Evolutionary conservation across 2,888 invertebrate genomes (phyloP).

Genomic region (Taenaris catops): DNA sequence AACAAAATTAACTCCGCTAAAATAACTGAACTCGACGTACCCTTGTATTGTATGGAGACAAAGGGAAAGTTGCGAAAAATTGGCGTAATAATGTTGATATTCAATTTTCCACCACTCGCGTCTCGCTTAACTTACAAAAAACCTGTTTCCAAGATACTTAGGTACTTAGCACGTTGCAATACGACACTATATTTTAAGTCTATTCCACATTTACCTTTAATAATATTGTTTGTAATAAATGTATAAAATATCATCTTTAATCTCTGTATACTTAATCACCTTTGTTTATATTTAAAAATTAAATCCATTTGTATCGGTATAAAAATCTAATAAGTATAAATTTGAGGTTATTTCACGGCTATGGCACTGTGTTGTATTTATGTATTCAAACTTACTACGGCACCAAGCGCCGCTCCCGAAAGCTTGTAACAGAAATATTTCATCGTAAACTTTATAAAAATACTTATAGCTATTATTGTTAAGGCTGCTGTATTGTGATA

Average conservation of each 20-base stretch:
- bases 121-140: slow-evolving; percentile 30
- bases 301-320: slow-evolving; percentile 80
- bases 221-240: slow-evolving; percentile 79
- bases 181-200: slow-evolving; percentile 66
- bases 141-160: slow-evolving; percentile 35
- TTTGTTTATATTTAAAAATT: slow-evolving; percentile 79
- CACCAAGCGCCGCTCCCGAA: slow-evolving; percentile 37
- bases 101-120: slow-evolving; percentile 38
- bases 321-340: slow-evolving; percentile 78
- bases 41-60: slow-evolving; percentile 19
- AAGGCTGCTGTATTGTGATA: slow-evolving; percentile 62
- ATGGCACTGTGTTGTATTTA: slow-evolving; percentile 68
- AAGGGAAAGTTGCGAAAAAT: slow-evolving; percentile 28
- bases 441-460: slow-evolving; percentile 69
- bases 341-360: slow-evolving; percentile 74
- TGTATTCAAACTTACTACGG: slow-evolving; percentile 71
- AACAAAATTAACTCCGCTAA: slow-evolving; percentile 28
- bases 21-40: slow-evolving; percentile 33
- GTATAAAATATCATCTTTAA: slow-evolving; percentile 80
- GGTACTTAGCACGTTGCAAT: slow-evolving; percentile 56
- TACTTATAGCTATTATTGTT: slow-evolving; percentile 76
- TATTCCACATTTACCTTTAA: slow-evolving; percentile 74
- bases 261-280: slow-evolving; percentile 80
- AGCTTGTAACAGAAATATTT: slow-evolving; percentile 37
- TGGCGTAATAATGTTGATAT: slow-evolving; percentile 19